These are phyloP conservation scores for Lordiphosa stackelbergi DNA, from an alignment of 1,140 invertebrate species.

Conservation along the genomic window DNA sequence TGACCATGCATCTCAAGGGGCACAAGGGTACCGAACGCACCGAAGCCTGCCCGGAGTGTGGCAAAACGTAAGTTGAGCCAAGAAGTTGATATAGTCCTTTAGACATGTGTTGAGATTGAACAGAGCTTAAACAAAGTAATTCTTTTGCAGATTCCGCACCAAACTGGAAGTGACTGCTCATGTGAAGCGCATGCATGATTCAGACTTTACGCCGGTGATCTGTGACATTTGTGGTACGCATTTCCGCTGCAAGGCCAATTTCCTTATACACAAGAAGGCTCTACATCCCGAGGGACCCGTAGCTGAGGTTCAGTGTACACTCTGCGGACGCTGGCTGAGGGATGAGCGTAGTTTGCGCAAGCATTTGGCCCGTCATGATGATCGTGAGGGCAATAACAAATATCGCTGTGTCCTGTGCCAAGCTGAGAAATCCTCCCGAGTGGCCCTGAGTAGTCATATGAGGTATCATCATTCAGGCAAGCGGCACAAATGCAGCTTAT, in stretches of 20 bases:
- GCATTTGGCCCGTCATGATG: constrained; percentile 56
- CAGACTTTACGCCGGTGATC: constrained; percentile 60
- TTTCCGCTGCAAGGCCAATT: constrained; percentile 66
- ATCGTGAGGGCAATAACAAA: constrained; percentile 53
- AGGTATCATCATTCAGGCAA: constrained; percentile 67
- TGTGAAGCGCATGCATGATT: constrained; percentile 54
- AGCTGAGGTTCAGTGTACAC: constrained; percentile 59
- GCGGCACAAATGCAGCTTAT: constrained; percentile 61
- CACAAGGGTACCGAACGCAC: constrained; percentile 63
- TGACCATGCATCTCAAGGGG: constrained; percentile 62
- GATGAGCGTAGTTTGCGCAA: constrained; percentile 66
- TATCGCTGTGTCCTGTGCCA: constrained; percentile 62
- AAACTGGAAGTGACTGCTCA: constrained; percentile 56
- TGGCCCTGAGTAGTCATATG: constrained; percentile 63
- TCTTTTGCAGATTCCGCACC: constrained; percentile 42
- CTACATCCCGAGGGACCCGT: constrained; percentile 64
- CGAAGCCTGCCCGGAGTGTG: constrained; percentile 54
- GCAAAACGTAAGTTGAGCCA: constrained; percentile 46
- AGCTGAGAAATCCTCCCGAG: constrained; percentile 62
- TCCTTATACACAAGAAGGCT: constrained; percentile 62
- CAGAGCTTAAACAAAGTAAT: no score
- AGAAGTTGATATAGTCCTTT: not conserved
- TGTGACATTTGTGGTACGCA: constrained; percentile 65
- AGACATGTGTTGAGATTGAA: not conserved
- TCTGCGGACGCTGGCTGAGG: constrained; percentile 65